Base-by-base conservation (phyloP, 2,113 vertebrate species). In the Atractosteus spatula region DNA sequence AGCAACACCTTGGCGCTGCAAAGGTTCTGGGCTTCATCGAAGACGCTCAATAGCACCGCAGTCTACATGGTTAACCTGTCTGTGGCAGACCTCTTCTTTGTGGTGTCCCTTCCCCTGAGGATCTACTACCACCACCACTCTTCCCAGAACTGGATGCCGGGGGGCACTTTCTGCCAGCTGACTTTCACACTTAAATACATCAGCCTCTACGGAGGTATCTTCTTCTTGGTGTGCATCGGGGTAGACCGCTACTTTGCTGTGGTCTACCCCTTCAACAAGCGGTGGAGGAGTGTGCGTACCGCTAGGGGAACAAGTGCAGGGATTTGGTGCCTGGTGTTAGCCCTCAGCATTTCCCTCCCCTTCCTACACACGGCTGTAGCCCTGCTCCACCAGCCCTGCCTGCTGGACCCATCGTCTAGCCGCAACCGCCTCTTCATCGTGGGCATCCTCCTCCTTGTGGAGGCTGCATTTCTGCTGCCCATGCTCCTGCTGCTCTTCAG, bases 141-240 rank as follows among this genome's bases (percentile, higher is more conserved):
- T 42, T 62, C 62, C 44, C 76, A 75, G 3, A 69, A 12, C 0
- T 89, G 86, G 89, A 82, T 62, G 16, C 78, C 81, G 2, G 84
- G 83, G 2, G 75, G 3, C 0, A 44, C 17, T 0, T 87, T 83
- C 80, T 91, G 86, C 79, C 83, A 85, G 69, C 69, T 90, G 65
- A 91, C 88, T 5, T 91, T 91, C 74, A 79, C 78, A 51, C 74
- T 92, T 1, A 91, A 91, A 76, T 91, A 91, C 78, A 88, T 91
- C 79, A 90, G 87, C 75, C 76, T 90, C 62, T 92, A 92, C 14
- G 90, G 89, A 3, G 86, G 91, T 1, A 88, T 90, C 75, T 90
- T 92, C 73, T 92, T 92, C 77, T 80, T 92, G 45, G 84, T 84
- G 59, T 91, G 89, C 61, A 92, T 92, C 8, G 85, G 84, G 13